A percentile compares a stretch with the other conserved stretches of the same genome.
Evolutionary conservation across 1,140 invertebrate genomes (phyloP).

Genomic region (Anastrepha ludens): DNA sequence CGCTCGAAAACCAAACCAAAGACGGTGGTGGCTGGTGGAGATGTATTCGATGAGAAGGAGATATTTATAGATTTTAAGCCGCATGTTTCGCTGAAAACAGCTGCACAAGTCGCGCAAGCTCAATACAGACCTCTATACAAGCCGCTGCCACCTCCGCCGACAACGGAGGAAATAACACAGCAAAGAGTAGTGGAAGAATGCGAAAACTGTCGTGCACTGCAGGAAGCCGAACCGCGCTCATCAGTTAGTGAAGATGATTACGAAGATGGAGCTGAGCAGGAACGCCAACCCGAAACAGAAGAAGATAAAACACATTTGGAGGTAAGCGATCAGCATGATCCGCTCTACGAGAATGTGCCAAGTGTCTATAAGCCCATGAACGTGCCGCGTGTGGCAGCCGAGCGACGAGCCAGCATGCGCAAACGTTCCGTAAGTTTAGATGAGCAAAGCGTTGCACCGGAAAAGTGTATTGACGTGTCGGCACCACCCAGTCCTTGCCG

Average conservation of each 20-base stretch:
- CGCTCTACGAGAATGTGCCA: slow-evolving; percentile 69
- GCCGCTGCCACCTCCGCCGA: background rate
- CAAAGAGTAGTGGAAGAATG: slow-evolving; percentile 75
- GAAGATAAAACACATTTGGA: background rate
- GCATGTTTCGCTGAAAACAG: slow-evolving; percentile 77
- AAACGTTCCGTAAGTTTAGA: slow-evolving; percentile 82
- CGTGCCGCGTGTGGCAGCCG: background rate
- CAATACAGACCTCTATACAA: background rate
- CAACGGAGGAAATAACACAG: slow-evolving; percentile 57
- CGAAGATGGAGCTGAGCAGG: slow-evolving; percentile 61
- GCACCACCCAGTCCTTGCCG: slow-evolving; percentile 77
- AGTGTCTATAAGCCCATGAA: background rate
- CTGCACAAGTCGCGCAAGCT: background rate
- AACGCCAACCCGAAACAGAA: slow-evolving; percentile 17
- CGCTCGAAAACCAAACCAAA: slow-evolving; percentile 73
- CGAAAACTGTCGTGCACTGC: slow-evolving; percentile 76
- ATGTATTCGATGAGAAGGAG: slow-evolving; percentile 80
- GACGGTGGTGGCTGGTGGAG: slow-evolving; percentile 65
- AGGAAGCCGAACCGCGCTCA: slow-evolving; percentile 81
- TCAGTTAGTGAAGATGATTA: slow-evolving; percentile 83
- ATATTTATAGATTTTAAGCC: slow-evolving; percentile 92
- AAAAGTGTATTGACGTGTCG: slow-evolving; percentile 65
- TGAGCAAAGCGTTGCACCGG: slow-evolving; percentile 58
- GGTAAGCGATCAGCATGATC: slow-evolving; percentile 61
- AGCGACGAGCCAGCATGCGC: slow-evolving; percentile 62